Evolutionary conservation across 1,140 invertebrate genomes (phyloP).

Genomic region (Gryon sp.): DNA sequence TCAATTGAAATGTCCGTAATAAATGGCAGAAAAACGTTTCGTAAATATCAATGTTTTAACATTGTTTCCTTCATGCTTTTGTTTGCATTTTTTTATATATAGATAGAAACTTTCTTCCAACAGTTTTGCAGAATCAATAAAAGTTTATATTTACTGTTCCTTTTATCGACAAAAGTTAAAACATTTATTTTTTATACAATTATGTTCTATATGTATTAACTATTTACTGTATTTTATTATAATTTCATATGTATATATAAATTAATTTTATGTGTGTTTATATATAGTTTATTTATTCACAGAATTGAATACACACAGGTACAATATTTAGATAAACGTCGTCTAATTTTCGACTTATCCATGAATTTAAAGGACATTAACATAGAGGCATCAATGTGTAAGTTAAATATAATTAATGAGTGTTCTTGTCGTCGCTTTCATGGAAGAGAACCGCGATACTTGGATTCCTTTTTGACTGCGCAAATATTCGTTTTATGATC

Average conservation of each 20-base stretch:
- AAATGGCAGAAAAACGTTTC: constrained; percentile 16
- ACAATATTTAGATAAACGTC: constrained; percentile 51
- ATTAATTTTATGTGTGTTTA: constrained; percentile 3
- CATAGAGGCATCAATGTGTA: constrained; percentile 46
- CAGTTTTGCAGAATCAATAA: too few species aligned
- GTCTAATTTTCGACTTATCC: constrained; percentile 50
- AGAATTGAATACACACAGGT: constrained; percentile 19
- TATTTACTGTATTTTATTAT: too few species aligned
- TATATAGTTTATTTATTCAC: constrained; percentile 20
- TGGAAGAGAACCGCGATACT: constrained; percentile 10
- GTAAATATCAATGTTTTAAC: neutral
- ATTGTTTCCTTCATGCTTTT: neutral
- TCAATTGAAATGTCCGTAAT: constrained; percentile 69
- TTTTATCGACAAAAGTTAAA: too few species aligned
- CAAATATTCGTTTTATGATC: constrained; percentile 58
- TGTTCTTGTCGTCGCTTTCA: constrained; percentile 25
- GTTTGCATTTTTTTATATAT: neutral
- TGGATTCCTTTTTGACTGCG: constrained; percentile 19
- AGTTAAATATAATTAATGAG: constrained; percentile 50
- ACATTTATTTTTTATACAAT: too few species aligned
- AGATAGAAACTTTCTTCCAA: too few species aligned
- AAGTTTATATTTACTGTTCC: too few species aligned
- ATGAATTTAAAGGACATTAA: constrained; percentile 50
- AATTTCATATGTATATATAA: too few species aligned
- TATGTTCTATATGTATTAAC: too few species aligned